A percentile compares a stretch with the other conserved stretches of the same genome.
Conservation (phyloP, 2,797 vertebrate genomes). For the Cetoscarus ocellatus region DNA sequence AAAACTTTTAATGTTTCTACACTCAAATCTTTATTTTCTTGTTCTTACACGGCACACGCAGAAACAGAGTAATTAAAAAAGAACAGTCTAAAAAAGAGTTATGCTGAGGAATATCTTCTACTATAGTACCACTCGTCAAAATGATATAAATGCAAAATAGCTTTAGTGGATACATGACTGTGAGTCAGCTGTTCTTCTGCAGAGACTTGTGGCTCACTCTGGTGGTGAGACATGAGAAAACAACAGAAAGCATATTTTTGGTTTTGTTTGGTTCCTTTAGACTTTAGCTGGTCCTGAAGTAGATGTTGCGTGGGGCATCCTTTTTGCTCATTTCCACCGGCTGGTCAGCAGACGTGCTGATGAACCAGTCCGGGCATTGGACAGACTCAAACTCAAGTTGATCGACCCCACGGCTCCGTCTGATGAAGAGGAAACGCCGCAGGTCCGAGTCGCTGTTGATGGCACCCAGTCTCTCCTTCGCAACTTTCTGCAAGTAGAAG, state of each 20-base stretch:
- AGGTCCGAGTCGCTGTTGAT: constrained; percentile 15
- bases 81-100: too few relatives aligned
- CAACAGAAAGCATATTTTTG: not conserved
- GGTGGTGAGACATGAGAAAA: constrained; percentile 1
- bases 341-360: constrained; percentile 52
- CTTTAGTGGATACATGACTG: not conserved
- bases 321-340: constrained; percentile 55
- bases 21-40: too few relatives aligned
- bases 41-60: too few relatives aligned
- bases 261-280: accelerated
- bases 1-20: too few relatives aligned
- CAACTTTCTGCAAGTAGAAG: constrained; percentile 43
- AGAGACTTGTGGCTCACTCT: constrained; percentile 1
- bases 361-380: constrained; percentile 67
- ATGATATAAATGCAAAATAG: not conserved
- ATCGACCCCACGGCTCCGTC: accelerated
- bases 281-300: constrained; percentile 17
- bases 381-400: constrained; percentile 68
- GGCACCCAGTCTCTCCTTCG: not conserved
- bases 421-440: constrained; percentile 74
- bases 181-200: not conserved
- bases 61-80: too few relatives aligned
- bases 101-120: constrained; percentile 40
- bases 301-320: accelerated
- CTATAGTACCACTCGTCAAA: not conserved